phyloP scores from a whole-genome alignment of 2,797 vertebrate species.

The Falco concolor region DNA sequence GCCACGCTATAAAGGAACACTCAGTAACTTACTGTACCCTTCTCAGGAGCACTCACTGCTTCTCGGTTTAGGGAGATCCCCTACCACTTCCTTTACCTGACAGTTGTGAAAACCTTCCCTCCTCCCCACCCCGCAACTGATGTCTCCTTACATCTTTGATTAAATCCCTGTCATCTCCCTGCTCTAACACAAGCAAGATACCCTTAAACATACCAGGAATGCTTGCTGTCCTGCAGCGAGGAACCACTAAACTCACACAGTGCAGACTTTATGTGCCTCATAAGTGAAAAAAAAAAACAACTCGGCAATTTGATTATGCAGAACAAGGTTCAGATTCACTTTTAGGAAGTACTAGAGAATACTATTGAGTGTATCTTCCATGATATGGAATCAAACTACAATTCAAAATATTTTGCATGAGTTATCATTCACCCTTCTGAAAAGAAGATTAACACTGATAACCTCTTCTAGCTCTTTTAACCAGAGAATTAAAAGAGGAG shows the following conservation, averaged over 20 bases:
- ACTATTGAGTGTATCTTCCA: no score
- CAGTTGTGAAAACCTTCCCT: not conserved
- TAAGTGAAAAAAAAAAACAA: not conserved
- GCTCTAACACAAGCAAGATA: not conserved
- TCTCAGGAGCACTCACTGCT: not conserved
- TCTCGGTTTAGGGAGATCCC: not conserved
- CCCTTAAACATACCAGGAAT: not conserved
- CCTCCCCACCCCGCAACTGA: not conserved
- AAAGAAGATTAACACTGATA: not conserved
- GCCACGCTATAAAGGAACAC: not conserved
- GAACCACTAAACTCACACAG: not conserved
- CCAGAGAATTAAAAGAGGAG: not conserved
- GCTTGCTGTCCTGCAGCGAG: not conserved
- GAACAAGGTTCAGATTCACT: not conserved
- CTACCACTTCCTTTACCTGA: not conserved
- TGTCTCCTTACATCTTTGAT: not conserved
- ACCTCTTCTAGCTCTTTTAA: not conserved
- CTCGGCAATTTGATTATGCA: not conserved
- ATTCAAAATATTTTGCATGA: not conserved
- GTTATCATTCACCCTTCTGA: not conserved
- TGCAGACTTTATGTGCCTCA: not conserved
- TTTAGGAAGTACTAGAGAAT: no score
- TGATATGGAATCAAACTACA: accelerated
- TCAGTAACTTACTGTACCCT: not conserved
- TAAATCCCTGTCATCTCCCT: not conserved